Base-by-base conservation (phyloP, 1,140 invertebrate species). In the Plodia interpunctella region DNA sequence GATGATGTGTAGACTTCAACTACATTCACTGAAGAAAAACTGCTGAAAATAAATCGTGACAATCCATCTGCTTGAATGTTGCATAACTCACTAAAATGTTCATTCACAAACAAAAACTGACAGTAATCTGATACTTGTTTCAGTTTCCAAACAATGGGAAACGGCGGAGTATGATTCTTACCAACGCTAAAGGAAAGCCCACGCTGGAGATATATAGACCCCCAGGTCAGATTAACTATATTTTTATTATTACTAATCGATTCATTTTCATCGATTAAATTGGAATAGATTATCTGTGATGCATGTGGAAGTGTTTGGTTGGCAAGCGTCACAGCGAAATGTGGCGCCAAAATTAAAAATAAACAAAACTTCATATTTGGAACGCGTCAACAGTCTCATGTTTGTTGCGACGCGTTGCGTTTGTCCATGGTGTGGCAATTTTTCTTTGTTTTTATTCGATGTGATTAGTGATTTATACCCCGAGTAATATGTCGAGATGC, bases 161-260 rank as follows among this genome's bases (percentile, higher is more conserved):
- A 73, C 87, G 90, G 60, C 90, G 91, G 68, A 92, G 91, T 75
- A 91, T 92, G 71, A 86, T 91, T 44, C 86, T 92, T 62, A 87
- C 90, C 19, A 91, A 91, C 55, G 84, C 90, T 9, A 91, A 92
- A 76, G 92, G 91, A 53, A 96, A 97, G 87, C 96, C 95, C 5
- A 95, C 95, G 19, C 92, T 96, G 83, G 95, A 96, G 91, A 95
- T 97, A 71, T 97, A 97, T 83, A 92, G 95, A 76, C 96, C 96
- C 18, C 96, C 96, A 81, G 96, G 96, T 95, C 89, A 91, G 76
- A 68, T 59, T 51, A 15, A n/a, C 11, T 61, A 49, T 53, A 68
- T 32, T 62, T 62, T 55, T 28, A 53, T n/a, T 18, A 11, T 32
- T 15, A 28, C 55, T 44, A 57, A 57, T 49, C 52, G 35, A 49